Evolutionary conservation across 2,888 invertebrate genomes (phyloP).

Genomic region (Cataglyphis livida): DNA sequence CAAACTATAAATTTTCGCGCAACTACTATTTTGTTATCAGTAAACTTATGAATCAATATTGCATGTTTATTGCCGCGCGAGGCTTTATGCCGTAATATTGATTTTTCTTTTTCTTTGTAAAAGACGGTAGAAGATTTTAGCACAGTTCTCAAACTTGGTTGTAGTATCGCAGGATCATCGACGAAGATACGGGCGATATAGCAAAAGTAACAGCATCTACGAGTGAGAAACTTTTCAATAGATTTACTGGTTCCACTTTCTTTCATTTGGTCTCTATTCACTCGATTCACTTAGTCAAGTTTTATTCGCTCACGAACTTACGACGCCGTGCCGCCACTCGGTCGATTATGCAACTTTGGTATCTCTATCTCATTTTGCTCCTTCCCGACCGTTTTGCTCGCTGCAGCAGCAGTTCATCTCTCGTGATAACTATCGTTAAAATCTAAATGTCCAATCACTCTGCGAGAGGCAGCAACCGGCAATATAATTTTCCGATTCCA

Average conservation of each 20-base stretch:
- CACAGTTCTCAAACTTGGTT: constrained; percentile 61
- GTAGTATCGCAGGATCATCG: constrained; percentile 71
- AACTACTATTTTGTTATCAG: constrained; percentile 59
- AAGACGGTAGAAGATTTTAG: constrained; percentile 59
- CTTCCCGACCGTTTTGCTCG: constrained; percentile 47
- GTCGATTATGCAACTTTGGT: constrained; percentile 77
- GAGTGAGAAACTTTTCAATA: constrained; percentile 78
- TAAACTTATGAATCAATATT: constrained; percentile 67
- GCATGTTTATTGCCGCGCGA: constrained; percentile 57
- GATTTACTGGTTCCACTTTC: constrained; percentile 78
- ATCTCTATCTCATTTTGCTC: constrained; percentile 55
- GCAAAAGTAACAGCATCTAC: constrained; percentile 68
- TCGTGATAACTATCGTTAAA: constrained; percentile 37
- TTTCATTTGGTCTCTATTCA: constrained; percentile 77
- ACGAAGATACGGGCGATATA: constrained; percentile 71
- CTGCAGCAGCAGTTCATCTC: constrained; percentile 22
- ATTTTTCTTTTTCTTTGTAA: constrained; percentile 51
- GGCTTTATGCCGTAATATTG: constrained; percentile 60
- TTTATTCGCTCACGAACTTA: constrained; percentile 78
- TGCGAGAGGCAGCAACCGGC: constrained; percentile 1
- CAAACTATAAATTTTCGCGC: constrained; percentile 25
- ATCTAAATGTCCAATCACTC: constrained; percentile 20
- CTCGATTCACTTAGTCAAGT: constrained; percentile 80
- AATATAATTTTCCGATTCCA: constrained; percentile 19
- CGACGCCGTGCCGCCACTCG: constrained; percentile 73